These are phyloP conservation scores for Scortum barcoo DNA, from an alignment of 2,113 vertebrate species.

Conservation along the genomic window DNA sequence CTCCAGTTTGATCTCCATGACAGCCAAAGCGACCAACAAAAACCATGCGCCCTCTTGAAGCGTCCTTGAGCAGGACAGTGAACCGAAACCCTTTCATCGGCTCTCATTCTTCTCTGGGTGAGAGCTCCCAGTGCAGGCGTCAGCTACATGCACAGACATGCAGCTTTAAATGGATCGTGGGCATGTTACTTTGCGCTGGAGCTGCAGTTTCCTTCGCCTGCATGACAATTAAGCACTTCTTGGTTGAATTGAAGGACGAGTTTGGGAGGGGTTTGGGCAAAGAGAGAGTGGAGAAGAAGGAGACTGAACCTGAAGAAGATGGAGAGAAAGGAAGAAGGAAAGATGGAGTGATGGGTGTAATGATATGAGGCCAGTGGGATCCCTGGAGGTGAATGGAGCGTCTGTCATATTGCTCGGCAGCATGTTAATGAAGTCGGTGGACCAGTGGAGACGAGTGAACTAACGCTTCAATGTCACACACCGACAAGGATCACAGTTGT, in stretches of 20 bases:
- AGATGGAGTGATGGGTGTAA: conserved; percentile 38
- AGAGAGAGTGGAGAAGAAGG: neutral
- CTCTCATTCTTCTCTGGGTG: conserved; percentile 4
- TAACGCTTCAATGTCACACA: conserved; percentile 40
- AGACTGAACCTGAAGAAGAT: neutral
- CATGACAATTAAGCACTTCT: conserved; percentile 47
- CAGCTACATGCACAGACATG: conserved; percentile 23
- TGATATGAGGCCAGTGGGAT: conserved; percentile 46
- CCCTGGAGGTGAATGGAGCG: conserved; percentile 45
- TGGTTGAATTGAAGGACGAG: conserved; percentile 52
- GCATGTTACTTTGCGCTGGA: neutral
- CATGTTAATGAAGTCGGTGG: conserved; percentile 57
- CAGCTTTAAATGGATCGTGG: conserved; percentile 21
- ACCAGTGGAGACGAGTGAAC: conserved; percentile 19
- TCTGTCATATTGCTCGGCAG: conserved; percentile 46
- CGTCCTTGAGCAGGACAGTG: conserved; percentile 30
- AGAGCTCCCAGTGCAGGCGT: conserved; percentile 9
- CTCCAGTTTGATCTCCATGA: conserved; percentile 21
- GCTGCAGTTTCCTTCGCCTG: conserved; percentile 19
- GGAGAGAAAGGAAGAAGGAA: neutral
- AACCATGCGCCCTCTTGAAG: conserved; percentile 4
- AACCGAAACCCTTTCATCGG: conserved; percentile 19
- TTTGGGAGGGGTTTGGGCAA: neutral
- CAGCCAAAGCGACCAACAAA: neutral
- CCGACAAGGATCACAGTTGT: neutral